phyloP scores from a whole-genome alignment of 2,888 invertebrate species.

The Syrphus vitripennis region DNA sequence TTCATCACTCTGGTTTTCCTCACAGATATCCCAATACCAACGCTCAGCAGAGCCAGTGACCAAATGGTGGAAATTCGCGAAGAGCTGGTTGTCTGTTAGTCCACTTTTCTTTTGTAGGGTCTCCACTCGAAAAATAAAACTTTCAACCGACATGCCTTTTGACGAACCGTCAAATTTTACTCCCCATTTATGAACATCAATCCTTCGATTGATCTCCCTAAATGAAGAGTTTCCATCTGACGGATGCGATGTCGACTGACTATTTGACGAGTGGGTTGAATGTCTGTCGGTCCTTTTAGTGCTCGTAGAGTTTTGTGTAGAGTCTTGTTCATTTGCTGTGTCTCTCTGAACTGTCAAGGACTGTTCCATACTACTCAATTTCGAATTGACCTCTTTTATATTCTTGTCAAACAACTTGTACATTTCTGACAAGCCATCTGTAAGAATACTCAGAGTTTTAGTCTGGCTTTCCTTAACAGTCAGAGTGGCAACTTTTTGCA shows the following conservation, averaged over 20 bases:
- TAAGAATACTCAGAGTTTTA: background rate
- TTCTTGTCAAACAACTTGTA: background rate
- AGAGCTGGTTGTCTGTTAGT: background rate
- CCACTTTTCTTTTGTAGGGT: background rate
- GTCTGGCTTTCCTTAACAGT: background rate
- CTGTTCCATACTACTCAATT: background rate
- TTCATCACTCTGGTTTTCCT: background rate
- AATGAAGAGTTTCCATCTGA: background rate
- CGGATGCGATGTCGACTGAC: background rate
- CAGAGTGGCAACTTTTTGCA: background rate
- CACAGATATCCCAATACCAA: background rate
- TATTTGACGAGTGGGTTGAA: background rate
- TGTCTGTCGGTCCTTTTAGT: background rate
- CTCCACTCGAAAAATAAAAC: background rate
- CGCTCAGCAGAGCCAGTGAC: background rate
- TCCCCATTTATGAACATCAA: conserved; percentile 13
- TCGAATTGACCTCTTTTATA: background rate
- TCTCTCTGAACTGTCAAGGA: background rate
- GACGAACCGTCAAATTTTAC: conserved; percentile 7
- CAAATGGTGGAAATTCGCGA: background rate
- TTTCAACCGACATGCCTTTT: background rate
- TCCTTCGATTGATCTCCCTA: background rate
- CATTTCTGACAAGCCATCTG: background rate
- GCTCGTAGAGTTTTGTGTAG: background rate
- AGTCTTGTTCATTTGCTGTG: background rate